Percentiles rank a stretch among this genome's conserved stretches.
Evolutionary conservation across 2,797 vertebrate genomes (phyloP).

Genomic region (Gambusia yucatana): DNA sequence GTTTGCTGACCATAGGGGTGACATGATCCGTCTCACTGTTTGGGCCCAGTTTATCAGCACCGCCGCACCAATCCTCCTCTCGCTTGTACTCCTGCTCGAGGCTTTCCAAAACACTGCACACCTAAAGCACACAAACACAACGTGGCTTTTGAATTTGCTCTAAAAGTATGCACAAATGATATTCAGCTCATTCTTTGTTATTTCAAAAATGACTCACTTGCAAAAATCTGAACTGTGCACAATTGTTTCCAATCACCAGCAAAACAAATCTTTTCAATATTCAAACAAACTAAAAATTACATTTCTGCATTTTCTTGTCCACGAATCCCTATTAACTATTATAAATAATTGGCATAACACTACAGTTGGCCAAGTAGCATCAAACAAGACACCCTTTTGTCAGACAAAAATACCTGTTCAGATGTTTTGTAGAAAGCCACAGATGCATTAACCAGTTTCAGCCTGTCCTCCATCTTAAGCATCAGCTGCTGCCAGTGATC

Average conservation of each 20-base stretch:
- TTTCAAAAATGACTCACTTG: background rate
- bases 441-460: conserved; percentile 97
- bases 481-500: conserved; percentile 99
- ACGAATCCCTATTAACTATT: no score
- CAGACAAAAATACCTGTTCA: conserved; percentile 86
- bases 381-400: background rate
- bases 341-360: background rate
- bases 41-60: conserved; percentile 95
- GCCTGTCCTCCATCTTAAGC: conserved; percentile 99
- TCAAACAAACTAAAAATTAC: background rate
- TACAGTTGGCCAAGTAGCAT: background rate
- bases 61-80: conserved; percentile 99
- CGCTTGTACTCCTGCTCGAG: conserved; percentile 98
- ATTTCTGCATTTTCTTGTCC: background rate
- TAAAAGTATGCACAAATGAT: no score
- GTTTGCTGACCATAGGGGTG: conserved; percentile 98
- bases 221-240: background rate
- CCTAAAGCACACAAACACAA: conserved; percentile 53
- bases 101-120: conserved; percentile 96
- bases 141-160: background rate
- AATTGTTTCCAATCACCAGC: background rate
- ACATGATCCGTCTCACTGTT: conserved; percentile 97
- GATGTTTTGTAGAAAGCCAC: conserved; percentile 99
- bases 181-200: background rate
- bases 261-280: background rate